Evolutionary conservation across 2,888 invertebrate genomes (phyloP).

Genomic region (Dorcus hopei): DNA sequence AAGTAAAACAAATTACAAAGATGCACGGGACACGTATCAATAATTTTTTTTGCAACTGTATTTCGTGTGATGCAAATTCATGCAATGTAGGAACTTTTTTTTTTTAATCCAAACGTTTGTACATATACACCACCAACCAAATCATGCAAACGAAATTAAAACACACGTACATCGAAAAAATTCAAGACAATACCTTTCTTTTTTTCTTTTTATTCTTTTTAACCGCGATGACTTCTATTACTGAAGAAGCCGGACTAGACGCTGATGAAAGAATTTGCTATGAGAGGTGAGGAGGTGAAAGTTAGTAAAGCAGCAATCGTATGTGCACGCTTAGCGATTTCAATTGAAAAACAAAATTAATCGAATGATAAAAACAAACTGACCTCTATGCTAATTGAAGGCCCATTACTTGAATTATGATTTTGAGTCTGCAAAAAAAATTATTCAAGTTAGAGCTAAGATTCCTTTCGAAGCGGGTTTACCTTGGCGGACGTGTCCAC

Average conservation of each 20-base stretch:
- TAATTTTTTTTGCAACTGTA: background rate
- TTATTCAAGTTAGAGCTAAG: no score
- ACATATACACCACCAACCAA: background rate
- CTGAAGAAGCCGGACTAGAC: conserved; percentile 35
- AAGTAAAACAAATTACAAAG: background rate
- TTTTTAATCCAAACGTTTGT: background rate
- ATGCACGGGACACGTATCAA: background rate
- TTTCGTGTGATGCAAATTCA: background rate
- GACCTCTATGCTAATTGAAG: conserved; percentile 5
- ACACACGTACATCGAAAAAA: background rate
- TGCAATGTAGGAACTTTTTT: background rate
- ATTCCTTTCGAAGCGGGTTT: conserved; percentile 4
- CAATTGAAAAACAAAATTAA: background rate
- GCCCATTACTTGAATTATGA: conserved; percentile 35
- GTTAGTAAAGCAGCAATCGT: conserved; percentile 1
- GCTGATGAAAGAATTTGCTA: conserved; percentile 29
- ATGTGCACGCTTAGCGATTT: background rate
- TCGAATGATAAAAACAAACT: background rate
- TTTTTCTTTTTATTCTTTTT: conserved; percentile 39
- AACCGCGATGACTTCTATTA: conserved; percentile 22
- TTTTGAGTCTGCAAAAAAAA: conserved; percentile 28
- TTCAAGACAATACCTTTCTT: conserved; percentile 29
- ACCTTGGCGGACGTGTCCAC: conserved; percentile 20
- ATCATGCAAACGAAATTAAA: background rate
- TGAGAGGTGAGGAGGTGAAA: conserved; percentile 9